Percentiles rank a stretch among this genome's conserved stretches.
Evolutionary conservation across 2,113 vertebrate species (phyloP).

Genomic region (Tretioscincus oriximinensis): DNA sequence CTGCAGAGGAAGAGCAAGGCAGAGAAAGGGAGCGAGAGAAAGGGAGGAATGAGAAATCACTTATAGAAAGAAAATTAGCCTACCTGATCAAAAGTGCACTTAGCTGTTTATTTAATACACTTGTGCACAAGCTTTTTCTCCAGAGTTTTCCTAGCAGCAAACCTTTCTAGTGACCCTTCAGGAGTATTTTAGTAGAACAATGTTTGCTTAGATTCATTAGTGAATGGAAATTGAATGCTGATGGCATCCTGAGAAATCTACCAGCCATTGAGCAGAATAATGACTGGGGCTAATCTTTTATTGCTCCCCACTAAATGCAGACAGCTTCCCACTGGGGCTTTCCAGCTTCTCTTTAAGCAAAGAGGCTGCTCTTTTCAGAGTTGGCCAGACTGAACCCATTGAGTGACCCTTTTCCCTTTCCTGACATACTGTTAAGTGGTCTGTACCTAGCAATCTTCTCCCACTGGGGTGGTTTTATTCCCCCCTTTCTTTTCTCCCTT

Average conservation of each 20-base stretch:
- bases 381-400: not conserved
- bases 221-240: not conserved
- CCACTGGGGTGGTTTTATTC: not conserved
- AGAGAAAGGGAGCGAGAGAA: not conserved
- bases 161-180: not conserved
- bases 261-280: not conserved
- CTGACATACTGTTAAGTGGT: not conserved
- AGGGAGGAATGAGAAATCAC: not conserved
- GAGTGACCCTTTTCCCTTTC: not conserved
- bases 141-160: not conserved
- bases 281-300: not conserved
- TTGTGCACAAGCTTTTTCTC: not conserved
- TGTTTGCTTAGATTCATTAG: not conserved
- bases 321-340: not conserved
- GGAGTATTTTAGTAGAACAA: not conserved
- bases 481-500: not conserved
- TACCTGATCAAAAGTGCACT: not conserved
- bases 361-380: not conserved
- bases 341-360: not conserved
- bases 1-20: no score
- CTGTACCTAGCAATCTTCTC: constrained; percentile 17
- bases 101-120: not conserved
- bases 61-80: not conserved
- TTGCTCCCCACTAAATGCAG: not conserved
- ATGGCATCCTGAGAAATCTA: not conserved